A percentile compares a stretch with the other conserved stretches of the same genome.
Evolutionary conservation across 23 tunicate species (phyloP).

Genomic region (Styela plicata): DNA sequence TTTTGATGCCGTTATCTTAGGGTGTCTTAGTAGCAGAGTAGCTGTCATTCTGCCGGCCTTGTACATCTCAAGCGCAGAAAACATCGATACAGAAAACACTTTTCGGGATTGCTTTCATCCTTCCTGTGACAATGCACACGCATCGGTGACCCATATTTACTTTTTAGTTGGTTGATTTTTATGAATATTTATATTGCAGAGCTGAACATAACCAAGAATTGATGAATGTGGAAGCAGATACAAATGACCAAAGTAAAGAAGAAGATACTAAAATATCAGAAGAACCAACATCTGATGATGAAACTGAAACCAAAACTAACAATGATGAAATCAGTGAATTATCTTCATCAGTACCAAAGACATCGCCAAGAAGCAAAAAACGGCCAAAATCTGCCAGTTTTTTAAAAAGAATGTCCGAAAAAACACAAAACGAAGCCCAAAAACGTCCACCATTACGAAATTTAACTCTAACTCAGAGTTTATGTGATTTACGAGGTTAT

Average conservation of each 20-base stretch:
- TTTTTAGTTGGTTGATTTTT: no score
- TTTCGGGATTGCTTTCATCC: no score
- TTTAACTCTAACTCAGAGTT: constrained; percentile 11
- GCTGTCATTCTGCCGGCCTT: no score
- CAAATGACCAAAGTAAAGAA: no score
- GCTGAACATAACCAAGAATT: not conserved
- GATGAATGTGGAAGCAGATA: not conserved
- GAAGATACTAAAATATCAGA: no score
- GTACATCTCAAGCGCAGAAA: no score
- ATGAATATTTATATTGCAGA: not conserved
- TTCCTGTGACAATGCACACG: no score
- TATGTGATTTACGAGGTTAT: constrained; percentile 6
- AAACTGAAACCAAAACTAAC: not conserved
- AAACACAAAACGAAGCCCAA: not conserved
- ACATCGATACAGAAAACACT: no score
- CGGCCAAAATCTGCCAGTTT: constrained; percentile 25
- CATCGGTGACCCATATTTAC: no score
- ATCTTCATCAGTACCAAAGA: not conserved
- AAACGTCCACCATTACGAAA: not conserved
- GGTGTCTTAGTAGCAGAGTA: no score
- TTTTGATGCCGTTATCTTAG: no score
- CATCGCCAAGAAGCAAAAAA: not conserved
- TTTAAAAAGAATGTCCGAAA: constrained; percentile 17
- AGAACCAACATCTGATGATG: not conserved
- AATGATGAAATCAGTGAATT: not conserved